These are phyloP conservation scores for Blera fallax DNA, from an alignment of 2,888 invertebrate genomes.

Conservation along the genomic window DNA sequence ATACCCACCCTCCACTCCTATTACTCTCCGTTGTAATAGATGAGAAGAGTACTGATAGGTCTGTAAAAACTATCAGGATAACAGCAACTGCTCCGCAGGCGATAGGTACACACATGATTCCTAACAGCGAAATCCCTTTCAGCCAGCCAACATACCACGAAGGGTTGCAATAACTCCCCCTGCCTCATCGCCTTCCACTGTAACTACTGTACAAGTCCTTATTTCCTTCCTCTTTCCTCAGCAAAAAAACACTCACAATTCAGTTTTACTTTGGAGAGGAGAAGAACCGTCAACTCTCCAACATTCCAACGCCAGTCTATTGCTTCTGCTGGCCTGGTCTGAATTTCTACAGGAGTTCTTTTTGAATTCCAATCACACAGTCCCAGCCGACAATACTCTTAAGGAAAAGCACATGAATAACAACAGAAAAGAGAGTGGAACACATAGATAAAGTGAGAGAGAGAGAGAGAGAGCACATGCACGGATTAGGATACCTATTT, in stretches of 20 bases:
- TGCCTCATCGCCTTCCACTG: not conserved
- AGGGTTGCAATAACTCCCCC: not conserved
- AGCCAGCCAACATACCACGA: not conserved
- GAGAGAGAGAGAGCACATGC: not conserved
- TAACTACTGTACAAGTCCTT: not conserved
- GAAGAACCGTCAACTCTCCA: not conserved
- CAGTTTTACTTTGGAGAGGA: not conserved
- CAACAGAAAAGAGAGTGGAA: not conserved
- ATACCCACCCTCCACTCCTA: not conserved
- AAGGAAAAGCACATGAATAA: not conserved
- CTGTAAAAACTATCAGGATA: constrained; percentile 66
- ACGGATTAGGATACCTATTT: constrained; percentile 52
- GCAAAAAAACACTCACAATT: not conserved
- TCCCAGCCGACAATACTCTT: not conserved
- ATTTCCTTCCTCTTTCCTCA: not conserved
- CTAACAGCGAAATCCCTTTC: not conserved
- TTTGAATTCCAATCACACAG: constrained; percentile 74
- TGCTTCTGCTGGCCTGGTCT: constrained; percentile 76
- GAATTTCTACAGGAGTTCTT: constrained; percentile 79
- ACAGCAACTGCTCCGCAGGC: constrained; percentile 46
- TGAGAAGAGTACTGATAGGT: constrained; percentile 65
- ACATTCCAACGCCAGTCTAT: constrained; percentile 56
- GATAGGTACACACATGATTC: constrained; percentile 11
- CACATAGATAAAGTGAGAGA: not conserved
- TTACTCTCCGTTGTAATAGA: constrained; percentile 56